Percentiles rank a stretch among this genome's conserved stretches.
Evolutionary conservation across 2,797 vertebrate species (phyloP).

Genomic region (Menidia menidia): DNA sequence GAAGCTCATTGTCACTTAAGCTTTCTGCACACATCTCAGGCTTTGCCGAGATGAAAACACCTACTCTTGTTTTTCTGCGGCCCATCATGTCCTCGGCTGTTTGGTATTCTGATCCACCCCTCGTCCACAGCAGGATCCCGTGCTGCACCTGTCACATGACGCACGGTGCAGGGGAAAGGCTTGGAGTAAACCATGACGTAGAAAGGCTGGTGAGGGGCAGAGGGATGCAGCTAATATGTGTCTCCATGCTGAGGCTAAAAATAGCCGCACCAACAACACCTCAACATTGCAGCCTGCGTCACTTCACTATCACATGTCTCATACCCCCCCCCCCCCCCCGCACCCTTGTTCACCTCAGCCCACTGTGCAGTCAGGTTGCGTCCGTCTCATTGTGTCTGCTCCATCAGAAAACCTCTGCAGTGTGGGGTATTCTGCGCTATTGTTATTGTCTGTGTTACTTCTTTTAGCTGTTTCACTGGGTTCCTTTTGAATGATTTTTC

Average conservation of each 20-base stretch:
- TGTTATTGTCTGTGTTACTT: not conserved
- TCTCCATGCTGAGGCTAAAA: conserved; percentile 65
- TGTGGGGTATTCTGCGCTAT: not conserved
- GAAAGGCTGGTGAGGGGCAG: conserved; percentile 39
- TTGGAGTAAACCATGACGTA: conserved; percentile 65
- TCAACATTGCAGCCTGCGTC: conserved; percentile 68
- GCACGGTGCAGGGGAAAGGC: conserved; percentile 30
- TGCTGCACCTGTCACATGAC: conserved; percentile 64
- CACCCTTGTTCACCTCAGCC: conserved; percentile 28
- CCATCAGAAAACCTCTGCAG: conserved; percentile 20
- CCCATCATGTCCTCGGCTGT: conserved; percentile 33
- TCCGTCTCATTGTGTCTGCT: conserved; percentile 17
- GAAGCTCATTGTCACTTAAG: conserved; percentile 18
- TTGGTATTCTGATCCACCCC: conserved; percentile 56
- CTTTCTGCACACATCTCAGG: conserved; percentile 4
- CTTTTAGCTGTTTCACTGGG: not conserved
- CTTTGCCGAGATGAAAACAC: conserved; percentile 22
- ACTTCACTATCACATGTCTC: conserved; percentile 52
- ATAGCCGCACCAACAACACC: conserved; percentile 68
- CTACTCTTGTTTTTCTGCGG: conserved; percentile 40
- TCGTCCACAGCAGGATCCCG: conserved; percentile 32
- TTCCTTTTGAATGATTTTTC: not conserved
- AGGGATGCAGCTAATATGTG: conserved; percentile 60
- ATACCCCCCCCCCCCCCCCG: conserved; percentile 32
- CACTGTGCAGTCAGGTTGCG: conserved; percentile 23